Evolutionary conservation across 2,113 vertebrate genomes (phyloP).

Genomic region (Catharus bicknelli): DNA sequence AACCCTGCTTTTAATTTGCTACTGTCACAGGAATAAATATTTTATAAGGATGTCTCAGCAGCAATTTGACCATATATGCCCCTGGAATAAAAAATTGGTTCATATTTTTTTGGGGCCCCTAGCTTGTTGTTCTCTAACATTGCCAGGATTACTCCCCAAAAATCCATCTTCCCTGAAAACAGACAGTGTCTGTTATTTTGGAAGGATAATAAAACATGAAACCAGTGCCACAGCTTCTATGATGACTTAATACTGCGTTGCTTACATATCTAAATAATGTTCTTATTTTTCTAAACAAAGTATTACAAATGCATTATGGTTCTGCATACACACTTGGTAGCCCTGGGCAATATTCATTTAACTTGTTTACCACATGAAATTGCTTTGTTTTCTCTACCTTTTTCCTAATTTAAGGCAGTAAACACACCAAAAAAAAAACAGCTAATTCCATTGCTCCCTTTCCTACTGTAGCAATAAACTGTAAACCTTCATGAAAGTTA

Average conservation of each 20-base stretch:
- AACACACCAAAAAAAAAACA: background rate
- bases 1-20: background rate
- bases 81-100: background rate
- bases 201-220: background rate
- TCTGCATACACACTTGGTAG: background rate
- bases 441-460: background rate
- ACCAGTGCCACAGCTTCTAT: background rate
- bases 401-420: background rate
- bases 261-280: background rate
- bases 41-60: background rate
- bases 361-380: background rate
- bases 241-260: background rate
- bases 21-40: background rate
- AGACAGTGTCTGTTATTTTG: background rate
- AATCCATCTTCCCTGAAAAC: background rate
- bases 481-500: background rate
- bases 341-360: background rate
- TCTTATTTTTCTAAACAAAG: background rate
- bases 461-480: background rate
- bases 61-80: background rate
- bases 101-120: background rate
- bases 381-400: background rate
- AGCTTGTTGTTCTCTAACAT: background rate
- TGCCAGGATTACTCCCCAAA: background rate
- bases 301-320: background rate